Evolutionary conservation across 2,113 vertebrate species (phyloP), one percentile per base, ranked within the genome.

Genomic region (Terrapene triunguis): DNA sequence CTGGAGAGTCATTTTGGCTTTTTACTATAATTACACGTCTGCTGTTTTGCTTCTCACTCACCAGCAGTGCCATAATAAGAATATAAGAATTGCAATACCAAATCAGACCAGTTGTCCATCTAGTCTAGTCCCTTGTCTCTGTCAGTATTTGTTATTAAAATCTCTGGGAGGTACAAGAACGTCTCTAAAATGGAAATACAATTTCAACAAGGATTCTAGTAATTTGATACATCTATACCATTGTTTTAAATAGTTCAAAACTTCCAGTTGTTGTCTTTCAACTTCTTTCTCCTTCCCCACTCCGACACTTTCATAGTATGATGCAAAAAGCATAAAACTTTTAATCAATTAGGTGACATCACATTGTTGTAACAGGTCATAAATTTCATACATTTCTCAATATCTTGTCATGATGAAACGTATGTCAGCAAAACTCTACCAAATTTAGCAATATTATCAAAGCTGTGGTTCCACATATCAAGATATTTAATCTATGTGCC

Each of bases 371-470:
- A 94, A 78, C 17, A 90, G 93, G 44, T 92, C 53, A 90, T 85
- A 97, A 90, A 97, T 95, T 95, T 96, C 79, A 57, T 85, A 32
- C 62, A 91, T 97, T 97, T 96, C 88, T 97, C 91, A 97, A 85
- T 96, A 90, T 84, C 83, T 95, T 97, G 54, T 95, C 87, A 84
- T 44, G 51, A 94, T 91, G 78, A 97, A 96, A 94, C 7, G 24
- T 85, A 76, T 11, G 3, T 87, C 47, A 91, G 13, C 2, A 1
- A 94, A 92, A 81, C 81, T 12, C 74, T 87, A 87, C 72, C 82
- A 98, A 97, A 97, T 94, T 97, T 95, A 97, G 80, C 90, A 96
- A 94, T 84, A 97, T 69, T 88, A 96, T 95, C 78, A 96, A 95
- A 93, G 72, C 32, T 90, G 12, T 78, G 48, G 80, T 85, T 96